Evolutionary conservation across 2,888 invertebrate species (phyloP).

Genomic region (Trichogramma dendrolimi): DNA sequence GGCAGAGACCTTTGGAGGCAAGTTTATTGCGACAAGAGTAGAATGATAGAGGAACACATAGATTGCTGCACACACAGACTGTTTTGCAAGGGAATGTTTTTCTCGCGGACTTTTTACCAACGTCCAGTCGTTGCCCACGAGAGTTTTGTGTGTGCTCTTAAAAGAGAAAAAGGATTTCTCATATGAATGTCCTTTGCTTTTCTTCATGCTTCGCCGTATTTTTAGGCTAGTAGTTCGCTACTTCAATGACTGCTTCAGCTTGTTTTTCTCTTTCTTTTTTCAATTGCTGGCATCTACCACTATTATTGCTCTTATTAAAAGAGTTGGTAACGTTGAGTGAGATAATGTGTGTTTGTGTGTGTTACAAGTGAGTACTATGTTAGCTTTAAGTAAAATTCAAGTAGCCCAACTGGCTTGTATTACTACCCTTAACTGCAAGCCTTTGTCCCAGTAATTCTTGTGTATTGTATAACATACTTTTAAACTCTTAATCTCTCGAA

Average conservation of each 20-base stretch:
- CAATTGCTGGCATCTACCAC: too few relatives aligned
- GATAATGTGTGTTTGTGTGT: too few relatives aligned
- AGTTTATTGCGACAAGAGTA: neutral
- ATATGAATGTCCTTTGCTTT: constrained; percentile 1
- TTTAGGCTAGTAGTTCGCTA: neutral
- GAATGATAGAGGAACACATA: too few relatives aligned
- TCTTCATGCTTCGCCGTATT: constrained; percentile 6
- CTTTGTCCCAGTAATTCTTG: too few relatives aligned
- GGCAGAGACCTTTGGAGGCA: constrained; percentile 23
- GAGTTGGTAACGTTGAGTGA: too few relatives aligned
- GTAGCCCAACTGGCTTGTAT: neutral
- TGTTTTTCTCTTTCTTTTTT: too few relatives aligned
- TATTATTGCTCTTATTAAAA: too few relatives aligned
- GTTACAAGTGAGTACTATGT: neutral
- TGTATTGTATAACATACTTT: too few relatives aligned
- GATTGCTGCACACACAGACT: neutral
- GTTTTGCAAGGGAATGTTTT: constrained; percentile 25
- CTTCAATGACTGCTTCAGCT: too few relatives aligned
- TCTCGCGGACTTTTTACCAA: constrained; percentile 5
- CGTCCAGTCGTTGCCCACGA: neutral
- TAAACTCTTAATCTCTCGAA: too few relatives aligned
- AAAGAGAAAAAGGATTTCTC: constrained; percentile 8
- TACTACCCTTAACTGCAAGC: too few relatives aligned
- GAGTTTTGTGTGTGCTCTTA: too few relatives aligned
- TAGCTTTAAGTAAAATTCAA: constrained; percentile 24